Evolutionary conservation across 2,113 vertebrate species (phyloP).

Genomic region (Alaudala cheleensis): DNA sequence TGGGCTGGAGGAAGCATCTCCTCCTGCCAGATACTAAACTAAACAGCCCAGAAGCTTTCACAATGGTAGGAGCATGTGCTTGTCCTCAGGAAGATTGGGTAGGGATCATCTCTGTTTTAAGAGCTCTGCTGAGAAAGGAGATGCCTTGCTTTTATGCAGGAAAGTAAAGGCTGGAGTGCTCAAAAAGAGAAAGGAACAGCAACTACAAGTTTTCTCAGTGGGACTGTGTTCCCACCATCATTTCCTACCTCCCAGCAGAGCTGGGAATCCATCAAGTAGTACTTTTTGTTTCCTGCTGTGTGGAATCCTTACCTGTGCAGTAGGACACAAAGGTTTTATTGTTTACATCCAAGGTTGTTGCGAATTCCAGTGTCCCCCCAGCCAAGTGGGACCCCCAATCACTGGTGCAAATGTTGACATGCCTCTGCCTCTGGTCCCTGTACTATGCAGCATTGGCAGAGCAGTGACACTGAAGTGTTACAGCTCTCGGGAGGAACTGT

Average conservation of each 20-base stretch:
- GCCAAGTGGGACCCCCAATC: background rate
- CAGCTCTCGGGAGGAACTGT: background rate
- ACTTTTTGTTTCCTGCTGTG: background rate
- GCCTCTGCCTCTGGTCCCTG: background rate
- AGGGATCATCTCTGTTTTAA: background rate
- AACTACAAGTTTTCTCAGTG: background rate
- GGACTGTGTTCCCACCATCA: background rate
- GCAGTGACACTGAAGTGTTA: background rate
- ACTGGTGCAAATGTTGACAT: rapidly evolving
- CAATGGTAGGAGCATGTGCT: background rate
- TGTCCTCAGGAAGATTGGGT: background rate
- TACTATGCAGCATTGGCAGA: background rate
- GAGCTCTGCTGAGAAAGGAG: background rate
- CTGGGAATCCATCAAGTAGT: background rate
- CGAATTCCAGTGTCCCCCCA: background rate
- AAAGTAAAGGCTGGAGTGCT: background rate
- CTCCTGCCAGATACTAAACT: background rate
- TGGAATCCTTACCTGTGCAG: background rate
- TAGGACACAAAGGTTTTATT: background rate
- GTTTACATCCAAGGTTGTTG: background rate
- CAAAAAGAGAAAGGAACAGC: background rate
- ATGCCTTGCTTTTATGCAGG: background rate
- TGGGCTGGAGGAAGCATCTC: background rate
- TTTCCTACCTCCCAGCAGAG: background rate
- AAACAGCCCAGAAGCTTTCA: background rate